Evolutionary conservation across 2,113 vertebrate genomes (phyloP), one percentile per base, ranked within the genome.

Genomic region (Pygoscelis antarcticus): DNA sequence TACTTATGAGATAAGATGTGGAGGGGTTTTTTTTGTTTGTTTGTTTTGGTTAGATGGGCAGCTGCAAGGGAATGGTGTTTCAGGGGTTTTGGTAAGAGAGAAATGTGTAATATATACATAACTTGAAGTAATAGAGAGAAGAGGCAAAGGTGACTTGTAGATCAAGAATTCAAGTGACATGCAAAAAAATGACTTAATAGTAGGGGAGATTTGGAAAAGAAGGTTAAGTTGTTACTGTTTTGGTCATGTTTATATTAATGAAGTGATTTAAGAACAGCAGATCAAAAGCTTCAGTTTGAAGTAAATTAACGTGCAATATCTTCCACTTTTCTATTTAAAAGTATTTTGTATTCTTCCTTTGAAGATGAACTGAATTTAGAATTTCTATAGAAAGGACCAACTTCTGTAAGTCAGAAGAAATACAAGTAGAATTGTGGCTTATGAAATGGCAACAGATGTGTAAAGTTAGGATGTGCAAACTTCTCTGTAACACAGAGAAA

Each of bases 261-360:
- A 89, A 74, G 27, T 47, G 66, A 86, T 78, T 55, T 85, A 85
- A 84, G 78, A 87, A 79, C 8, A 77, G 60, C 42, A 78, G 54
- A 94, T 90, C 71, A 91, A 82, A 96, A 93, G 47, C 64, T 79
- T 86, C 74, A 60, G 34, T 74, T 69, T 47, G 61, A 94, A 87
- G 38, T 16, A 81, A 83, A 93, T 71, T 89, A 89, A 89, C 52
- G 55, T 84, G 60, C 32, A 34, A 6, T 42, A 64, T 66, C 60
- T 91, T 57, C 47, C 51, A 58, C 16, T 75, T 62, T 74, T 71
- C 42, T 52, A 17, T 82, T 82, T 90, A 17, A 88, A 88, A 70
- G 11, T 60, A 47, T 72, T 93, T 86, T 47, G 14, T 32, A 25
- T 80, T 91, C 47, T 85, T 70, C 49, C 78, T 93, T 93, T 93